Evolutionary conservation across 2,888 invertebrate genomes (phyloP), one percentile per base, ranked within the genome.

Genomic region (Plusia festucae): DNA sequence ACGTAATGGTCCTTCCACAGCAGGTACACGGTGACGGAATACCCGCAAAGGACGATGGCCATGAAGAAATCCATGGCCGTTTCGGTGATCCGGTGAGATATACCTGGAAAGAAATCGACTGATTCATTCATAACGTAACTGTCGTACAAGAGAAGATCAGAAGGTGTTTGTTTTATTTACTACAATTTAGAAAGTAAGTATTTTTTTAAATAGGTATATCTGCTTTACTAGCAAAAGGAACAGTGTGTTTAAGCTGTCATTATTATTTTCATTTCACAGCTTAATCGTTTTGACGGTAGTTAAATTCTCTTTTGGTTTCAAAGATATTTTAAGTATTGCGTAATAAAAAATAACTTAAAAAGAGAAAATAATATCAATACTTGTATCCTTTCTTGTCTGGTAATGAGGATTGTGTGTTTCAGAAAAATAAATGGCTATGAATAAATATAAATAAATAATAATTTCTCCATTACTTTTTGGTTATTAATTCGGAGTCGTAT

Each of bases 1-100:
- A 96, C 92, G 79, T 96, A 94, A 79, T 97, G 97, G 81, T 97
- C 97, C 86, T 96, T 96, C 87, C 96, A 94, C 9, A 97, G 90
- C 27, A 97, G 88, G 85, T 96, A 97, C 6, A 97, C 94, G 0
- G 96, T 96, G 18, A 96, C 94, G 0, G 96, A 86, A 84, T 97
- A 97, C 0, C 97, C 97, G 62, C 96, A 91, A 6, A 96, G 86
- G 5, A 97, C 96, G 69, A 97, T 94, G 0, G 94, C 92, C 88
- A 97, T 94, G 85, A 97, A 96, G 72, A 96, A 94, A 63, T 95
- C 95, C 88, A 97, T 95, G 0, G 96, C 95, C 0, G 96, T 95
- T 82, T 95, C 95, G 0, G 96, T 96, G 89, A 96, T 96, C 6
- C 94, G 91, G 73, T 95, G 95, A 0, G 96, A 95, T 70, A 95